phyloP scores from a whole-genome alignment of 1,140 invertebrate genomes.

The Scylla paramamosain region DNA sequence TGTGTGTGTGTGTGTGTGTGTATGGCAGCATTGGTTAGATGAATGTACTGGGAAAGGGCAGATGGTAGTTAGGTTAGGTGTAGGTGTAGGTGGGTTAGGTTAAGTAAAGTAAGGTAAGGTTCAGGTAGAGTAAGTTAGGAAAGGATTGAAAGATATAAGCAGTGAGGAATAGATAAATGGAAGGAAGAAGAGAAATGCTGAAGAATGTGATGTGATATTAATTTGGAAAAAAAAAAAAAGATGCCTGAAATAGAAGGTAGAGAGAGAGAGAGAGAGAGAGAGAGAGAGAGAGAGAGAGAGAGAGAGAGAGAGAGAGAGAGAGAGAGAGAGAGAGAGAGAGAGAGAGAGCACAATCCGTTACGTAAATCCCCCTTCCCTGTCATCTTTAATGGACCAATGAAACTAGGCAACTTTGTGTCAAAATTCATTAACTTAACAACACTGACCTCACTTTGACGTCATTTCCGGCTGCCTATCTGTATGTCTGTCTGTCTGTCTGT shows the following conservation, averaged over 20 bases:
- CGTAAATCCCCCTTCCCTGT: too few species aligned
- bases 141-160: neutral
- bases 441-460: neutral
- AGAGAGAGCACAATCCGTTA: too few species aligned
- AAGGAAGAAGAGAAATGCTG: neutral
- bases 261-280: conserved; percentile 23
- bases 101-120: too few species aligned
- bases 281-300: conserved; percentile 40
- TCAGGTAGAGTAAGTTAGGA: neutral
- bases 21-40: too few species aligned
- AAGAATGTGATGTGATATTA: too few species aligned
- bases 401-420: neutral
- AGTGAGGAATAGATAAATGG: neutral
- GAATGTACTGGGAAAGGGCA: too few species aligned
- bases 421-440: neutral
- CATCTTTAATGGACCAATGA: too few species aligned
- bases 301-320: conserved; percentile 21
- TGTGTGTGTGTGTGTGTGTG: too few species aligned
- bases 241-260: neutral
- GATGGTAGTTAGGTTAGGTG: too few species aligned
- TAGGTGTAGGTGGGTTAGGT: too few species aligned
- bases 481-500: too few species aligned
- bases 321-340: too few species aligned
- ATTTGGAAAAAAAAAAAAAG: neutral
- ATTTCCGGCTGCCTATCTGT: neutral